phyloP scores from a whole-genome alignment of 2,113 vertebrate species.

The Nerophis lumbriciformis region DNA sequence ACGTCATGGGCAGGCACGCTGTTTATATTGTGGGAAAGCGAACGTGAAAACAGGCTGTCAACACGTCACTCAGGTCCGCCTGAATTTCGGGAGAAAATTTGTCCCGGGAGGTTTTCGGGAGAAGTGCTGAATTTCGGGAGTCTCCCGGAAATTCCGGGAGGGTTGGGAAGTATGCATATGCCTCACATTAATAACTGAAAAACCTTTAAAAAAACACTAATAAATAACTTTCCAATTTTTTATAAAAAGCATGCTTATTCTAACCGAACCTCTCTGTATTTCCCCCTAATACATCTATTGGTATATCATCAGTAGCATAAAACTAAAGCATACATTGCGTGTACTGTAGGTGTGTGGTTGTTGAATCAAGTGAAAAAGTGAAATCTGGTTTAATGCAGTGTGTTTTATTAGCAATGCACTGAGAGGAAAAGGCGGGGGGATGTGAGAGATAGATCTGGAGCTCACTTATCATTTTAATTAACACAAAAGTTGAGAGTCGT shows the following conservation, averaged over 20 bases:
- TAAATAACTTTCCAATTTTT: slow-evolving; percentile 3
- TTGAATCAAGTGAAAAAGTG: slow-evolving; percentile 49
- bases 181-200: too few relatives aligned
- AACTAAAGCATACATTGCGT: background rate
- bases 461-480: slow-evolving; percentile 72
- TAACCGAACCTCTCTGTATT: slow-evolving; percentile 15
- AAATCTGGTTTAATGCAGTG: slow-evolving; percentile 67
- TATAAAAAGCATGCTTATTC: slow-evolving; percentile 20
- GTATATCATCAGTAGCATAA: slow-evolving; percentile 56
- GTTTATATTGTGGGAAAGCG: too few relatives aligned
- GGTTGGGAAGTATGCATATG: too few relatives aligned
- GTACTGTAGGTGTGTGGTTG: background rate
- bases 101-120: too few relatives aligned
- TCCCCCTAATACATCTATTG: slow-evolving; percentile 34
- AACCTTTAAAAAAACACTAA: too few relatives aligned
- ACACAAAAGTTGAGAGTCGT: slow-evolving; percentile 47
- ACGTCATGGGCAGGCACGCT: too few relatives aligned
- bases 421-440: slow-evolving; percentile 38
- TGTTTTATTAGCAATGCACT: slow-evolving; percentile 66
- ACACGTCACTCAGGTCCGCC: too few relatives aligned
- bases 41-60: too few relatives aligned
- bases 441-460: slow-evolving; percentile 42
- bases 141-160: too few relatives aligned
- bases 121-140: too few relatives aligned
- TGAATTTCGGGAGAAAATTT: too few relatives aligned